phyloP scores from a whole-genome alignment of 1,140 invertebrate species.

The Phymastichus coffea region DNA sequence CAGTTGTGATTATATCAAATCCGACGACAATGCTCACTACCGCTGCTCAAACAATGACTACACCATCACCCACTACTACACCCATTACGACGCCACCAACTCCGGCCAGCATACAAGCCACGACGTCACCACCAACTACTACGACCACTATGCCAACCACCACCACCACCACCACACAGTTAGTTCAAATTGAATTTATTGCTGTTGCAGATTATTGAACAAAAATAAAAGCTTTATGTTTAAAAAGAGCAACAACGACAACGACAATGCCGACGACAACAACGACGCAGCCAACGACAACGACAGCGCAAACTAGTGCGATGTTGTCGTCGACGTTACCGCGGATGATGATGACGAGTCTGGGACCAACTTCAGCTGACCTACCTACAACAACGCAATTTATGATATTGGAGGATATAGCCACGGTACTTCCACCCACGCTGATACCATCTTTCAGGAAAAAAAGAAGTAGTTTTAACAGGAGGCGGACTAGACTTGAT shows the following conservation, averaged over 20 bases:
- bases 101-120: neutral
- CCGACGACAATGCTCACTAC: no score
- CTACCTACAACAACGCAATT: neutral
- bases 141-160: neutral
- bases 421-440: neutral
- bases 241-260: neutral
- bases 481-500: no score
- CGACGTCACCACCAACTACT: neutral
- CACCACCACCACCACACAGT: slow-evolving; percentile 11
- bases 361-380: neutral
- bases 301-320: slow-evolving; percentile 11
- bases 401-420: neutral
- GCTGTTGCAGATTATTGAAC: no score
- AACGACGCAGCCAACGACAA: slow-evolving; percentile 5
- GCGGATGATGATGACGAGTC: neutral
- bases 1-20: neutral
- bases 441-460: neutral
- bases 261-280: neutral
- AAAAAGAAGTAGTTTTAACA: no score
- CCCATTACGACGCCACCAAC: neutral
- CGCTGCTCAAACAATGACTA: neutral
- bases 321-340: neutral
- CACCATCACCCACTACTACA: neutral
- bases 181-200: neutral
- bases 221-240: neutral